Evolutionary conservation across 2,797 vertebrate species (phyloP).

Genomic region (Chelonia mydas): DNA sequence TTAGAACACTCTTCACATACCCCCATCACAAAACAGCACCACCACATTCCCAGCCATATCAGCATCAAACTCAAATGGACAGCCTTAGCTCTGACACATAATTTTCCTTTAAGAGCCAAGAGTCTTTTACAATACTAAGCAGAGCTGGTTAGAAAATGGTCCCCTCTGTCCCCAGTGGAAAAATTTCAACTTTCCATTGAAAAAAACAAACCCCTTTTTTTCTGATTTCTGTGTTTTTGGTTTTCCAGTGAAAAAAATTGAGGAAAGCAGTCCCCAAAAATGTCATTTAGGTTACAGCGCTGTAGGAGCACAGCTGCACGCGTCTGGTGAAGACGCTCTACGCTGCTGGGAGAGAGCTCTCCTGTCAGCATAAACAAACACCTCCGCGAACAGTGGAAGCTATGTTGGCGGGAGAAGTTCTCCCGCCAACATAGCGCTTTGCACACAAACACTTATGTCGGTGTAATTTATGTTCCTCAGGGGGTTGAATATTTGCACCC

Average conservation of each 20-base stretch:
- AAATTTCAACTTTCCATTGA: not conserved
- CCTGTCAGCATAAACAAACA: no score
- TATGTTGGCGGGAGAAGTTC: no score
- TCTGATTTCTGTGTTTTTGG: not conserved
- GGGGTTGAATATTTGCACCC: no score
- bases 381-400: no score
- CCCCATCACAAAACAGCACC: not conserved
- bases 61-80: not conserved
- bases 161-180: fast-evolving
- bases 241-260: not conserved
- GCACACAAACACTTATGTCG: no score
- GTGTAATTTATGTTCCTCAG: no score
- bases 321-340: no score
- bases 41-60: not conserved
- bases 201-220: not conserved
- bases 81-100: not conserved
- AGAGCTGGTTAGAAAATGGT: not conserved
- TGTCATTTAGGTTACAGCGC: no score
- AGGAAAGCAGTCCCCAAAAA: not conserved
- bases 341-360: no score
- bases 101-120: not conserved
- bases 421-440: no score
- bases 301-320: no score
- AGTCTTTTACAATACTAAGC: not conserved
- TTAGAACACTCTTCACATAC: not conserved